phyloP scores from a whole-genome alignment of 2,113 vertebrate genomes.

The Nansenia antarctica region DNA sequence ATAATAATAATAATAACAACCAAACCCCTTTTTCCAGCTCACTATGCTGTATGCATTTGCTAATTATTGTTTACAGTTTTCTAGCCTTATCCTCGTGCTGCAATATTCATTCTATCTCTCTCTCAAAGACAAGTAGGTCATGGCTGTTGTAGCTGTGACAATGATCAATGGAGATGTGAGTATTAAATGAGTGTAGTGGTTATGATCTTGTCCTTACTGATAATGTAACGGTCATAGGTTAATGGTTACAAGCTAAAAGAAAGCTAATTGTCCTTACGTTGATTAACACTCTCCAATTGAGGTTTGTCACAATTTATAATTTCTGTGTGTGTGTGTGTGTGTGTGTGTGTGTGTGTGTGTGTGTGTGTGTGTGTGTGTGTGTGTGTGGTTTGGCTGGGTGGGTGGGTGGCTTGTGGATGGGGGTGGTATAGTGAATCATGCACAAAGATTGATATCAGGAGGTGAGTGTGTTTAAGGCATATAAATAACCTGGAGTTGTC shows the following conservation, averaged over 20 bases:
- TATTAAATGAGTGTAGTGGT: constrained; percentile 11
- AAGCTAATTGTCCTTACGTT: background rate
- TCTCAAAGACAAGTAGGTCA: background rate
- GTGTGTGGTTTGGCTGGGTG: too few relatives aligned
- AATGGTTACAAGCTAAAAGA: constrained; percentile 8
- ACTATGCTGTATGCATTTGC: background rate
- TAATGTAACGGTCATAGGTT: constrained; percentile 32
- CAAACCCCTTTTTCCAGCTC: background rate
- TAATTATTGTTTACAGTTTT: background rate
- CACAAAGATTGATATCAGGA: constrained; percentile 16
- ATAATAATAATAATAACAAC: background rate
- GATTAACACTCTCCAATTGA: background rate
- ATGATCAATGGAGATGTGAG: constrained; percentile 20
- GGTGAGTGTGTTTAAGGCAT: constrained; percentile 16
- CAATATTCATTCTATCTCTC: background rate
- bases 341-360: constrained; percentile 18
- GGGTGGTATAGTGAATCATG: constrained; percentile 22
- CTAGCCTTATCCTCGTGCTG: background rate
- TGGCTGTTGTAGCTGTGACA: background rate
- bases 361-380: constrained; percentile 17
- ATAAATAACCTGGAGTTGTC: constrained; percentile 6
- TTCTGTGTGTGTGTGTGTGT: constrained; percentile 30
- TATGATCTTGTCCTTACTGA: constrained; percentile 9
- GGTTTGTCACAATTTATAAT: constrained; percentile 20
- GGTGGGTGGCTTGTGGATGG: too few relatives aligned